Base-by-base conservation (phyloP, 2,888 invertebrate genomes). In the Ophion obscuratus region DNA sequence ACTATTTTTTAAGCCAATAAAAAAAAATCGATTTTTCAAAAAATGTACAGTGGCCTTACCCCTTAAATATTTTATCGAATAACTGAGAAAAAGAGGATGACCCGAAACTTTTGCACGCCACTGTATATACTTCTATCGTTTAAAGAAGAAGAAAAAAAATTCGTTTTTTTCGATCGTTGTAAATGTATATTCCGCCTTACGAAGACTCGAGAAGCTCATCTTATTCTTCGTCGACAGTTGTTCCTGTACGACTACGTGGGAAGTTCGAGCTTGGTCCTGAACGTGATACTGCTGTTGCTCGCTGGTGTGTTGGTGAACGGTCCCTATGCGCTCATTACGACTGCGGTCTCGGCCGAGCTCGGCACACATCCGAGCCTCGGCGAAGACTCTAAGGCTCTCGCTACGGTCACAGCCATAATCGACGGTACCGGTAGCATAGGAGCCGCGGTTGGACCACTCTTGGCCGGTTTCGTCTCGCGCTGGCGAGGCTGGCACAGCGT, bases 401-500 rank as follows among this genome's bases (percentile, higher is more conserved):
- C 99, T 9, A 99, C 99, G 0, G 99, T 99, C n/a, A 98, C 99
- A 0, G 98, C 99, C 31, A 99, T 99, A 90, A 99, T 99, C 68
- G 99, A 99, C 94, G 99, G 99, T 68, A 99, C 99, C 0, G 99
- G 99, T 9, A 98, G 98, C 85, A 96, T 98, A 82, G 98, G 99
- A 80, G 99, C 99, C 68, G 99, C 99, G 0, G 95, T 99, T 27
- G 99, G 99, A 0, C 99, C 99, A 0, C 95, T 99, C 89, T 92
- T 99, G 81, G 99, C 97, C 2, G 99, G 97, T 74, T 95, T 97
- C 70, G 96, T 98, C 11, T 97, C 97, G 0, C 90, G 91, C 36
- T 92, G 92, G 70, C 92, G 94, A 57, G 97, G 97, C 20, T 99
- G 99, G 99, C 95, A 96, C 67, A 95, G 97, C 91, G 99, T 99